phyloP scores from a whole-genome alignment of 2,888 invertebrate genomes.

The Lottia gigantea region DNA sequence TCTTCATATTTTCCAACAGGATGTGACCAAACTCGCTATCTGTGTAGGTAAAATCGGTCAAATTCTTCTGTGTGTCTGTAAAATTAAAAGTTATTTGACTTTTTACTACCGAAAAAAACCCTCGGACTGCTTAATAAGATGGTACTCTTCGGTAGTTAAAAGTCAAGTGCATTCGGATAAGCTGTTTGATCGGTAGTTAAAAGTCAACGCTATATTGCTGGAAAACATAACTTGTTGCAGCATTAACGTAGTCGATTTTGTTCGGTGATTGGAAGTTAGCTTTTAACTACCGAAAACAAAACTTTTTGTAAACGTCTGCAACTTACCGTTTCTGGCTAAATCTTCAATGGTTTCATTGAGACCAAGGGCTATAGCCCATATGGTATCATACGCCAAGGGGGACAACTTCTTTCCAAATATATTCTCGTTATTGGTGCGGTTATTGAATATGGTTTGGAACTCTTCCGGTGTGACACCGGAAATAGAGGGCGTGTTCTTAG shows the following conservation, averaged over 20 bases:
- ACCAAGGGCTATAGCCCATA: slow-evolving; percentile 16
- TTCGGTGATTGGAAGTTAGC: no score
- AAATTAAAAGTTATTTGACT: background rate
- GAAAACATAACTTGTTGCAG: no score
- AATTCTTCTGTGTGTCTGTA: slow-evolving; percentile 20
- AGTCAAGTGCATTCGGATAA: no score
- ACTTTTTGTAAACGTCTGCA: no score
- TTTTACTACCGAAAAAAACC: no score
- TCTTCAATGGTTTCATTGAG: slow-evolving; percentile 11
- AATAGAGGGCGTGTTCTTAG: slow-evolving; percentile 9
- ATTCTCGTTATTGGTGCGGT: background rate
- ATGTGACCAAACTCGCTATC: slow-evolving; percentile 20
- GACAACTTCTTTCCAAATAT: slow-evolving; percentile 5
- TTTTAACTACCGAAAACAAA: no score
- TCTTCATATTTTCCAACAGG: slow-evolving; percentile 20
- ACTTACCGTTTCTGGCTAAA: slow-evolving; percentile 9
- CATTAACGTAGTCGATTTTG: no score
- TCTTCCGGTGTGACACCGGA: slow-evolving; percentile 12
- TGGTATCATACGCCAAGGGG: slow-evolving; percentile 15
- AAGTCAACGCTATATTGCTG: no score
- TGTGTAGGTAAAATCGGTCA: slow-evolving; percentile 27
- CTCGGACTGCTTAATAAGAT: no score
- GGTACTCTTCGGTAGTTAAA: no score
- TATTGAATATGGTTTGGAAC: slow-evolving; percentile 7
- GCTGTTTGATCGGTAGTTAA: no score